Percentiles rank a stretch among this genome's conserved stretches.
Conservation (phyloP, 2,888 invertebrate genomes). For the Dryobota labecula region DNA sequence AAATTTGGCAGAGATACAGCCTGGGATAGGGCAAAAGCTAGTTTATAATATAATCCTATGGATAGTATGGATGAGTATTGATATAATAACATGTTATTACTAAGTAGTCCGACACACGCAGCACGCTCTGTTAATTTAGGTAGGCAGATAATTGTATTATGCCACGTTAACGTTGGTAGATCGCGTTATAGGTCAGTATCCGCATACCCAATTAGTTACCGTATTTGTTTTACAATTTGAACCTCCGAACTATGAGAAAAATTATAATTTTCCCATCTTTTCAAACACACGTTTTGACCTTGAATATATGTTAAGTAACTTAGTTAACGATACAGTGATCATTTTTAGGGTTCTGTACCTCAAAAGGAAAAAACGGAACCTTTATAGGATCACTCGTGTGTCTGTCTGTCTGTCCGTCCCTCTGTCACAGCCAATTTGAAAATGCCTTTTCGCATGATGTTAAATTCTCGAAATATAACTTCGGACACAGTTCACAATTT, state of each 20-base stretch:
- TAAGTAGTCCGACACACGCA: neutral
- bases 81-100: neutral
- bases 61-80: neutral
- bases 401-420: too few relatives aligned
- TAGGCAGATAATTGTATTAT: neutral
- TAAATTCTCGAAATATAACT: too few relatives aligned
- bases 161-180: neutral
- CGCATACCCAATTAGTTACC: neutral
- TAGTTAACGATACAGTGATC: conserved; percentile 66
- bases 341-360: conserved; percentile 11
- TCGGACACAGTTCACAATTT: too few relatives aligned
- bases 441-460: too few relatives aligned
- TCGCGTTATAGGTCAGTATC: neutral
- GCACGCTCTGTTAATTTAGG: neutral
- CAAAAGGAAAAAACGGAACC: too few relatives aligned
- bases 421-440: too few relatives aligned
- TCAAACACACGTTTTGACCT: conserved; percentile 65
- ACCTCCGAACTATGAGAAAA: neutral
- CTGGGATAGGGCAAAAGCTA: too few relatives aligned
- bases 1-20: too few relatives aligned
- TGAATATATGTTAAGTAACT: conserved; percentile 68
- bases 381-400: too few relatives aligned
- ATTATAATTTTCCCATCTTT: conserved; percentile 66
- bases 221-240: neutral
- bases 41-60: too few relatives aligned